These are phyloP conservation scores for Astyanax mexicanus DNA, from an alignment of 2,797 vertebrate species.

Conservation along the genomic window DNA sequence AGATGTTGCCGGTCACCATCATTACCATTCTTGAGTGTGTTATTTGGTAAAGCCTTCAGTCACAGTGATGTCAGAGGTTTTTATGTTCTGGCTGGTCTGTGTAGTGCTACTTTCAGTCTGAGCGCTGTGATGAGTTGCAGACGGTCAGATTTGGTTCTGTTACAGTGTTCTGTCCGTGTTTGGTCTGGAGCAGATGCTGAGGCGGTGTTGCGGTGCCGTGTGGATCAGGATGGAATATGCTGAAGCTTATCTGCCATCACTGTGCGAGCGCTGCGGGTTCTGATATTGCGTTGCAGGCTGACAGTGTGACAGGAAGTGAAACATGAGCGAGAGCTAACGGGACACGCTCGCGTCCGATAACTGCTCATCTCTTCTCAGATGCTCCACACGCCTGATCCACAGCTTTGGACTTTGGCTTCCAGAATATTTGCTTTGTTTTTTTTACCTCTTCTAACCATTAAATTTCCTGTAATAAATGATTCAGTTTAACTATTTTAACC, in stretches of 20 bases:
- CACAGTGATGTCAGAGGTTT: background rate
- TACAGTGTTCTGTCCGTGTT: no score
- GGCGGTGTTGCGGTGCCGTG: background rate
- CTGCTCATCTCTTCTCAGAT: background rate
- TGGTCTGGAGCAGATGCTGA: background rate
- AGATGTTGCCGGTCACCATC: no score
- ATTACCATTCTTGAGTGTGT: no score
- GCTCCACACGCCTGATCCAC: no score
- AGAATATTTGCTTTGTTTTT: background rate
- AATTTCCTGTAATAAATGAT: no score
- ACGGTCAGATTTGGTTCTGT: background rate
- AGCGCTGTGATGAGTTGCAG: no score
- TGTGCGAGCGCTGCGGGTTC: constrained; percentile 1
- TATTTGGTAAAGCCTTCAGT: no score
- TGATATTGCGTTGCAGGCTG: constrained; percentile 1
- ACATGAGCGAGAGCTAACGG: background rate
- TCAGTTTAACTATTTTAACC: no score
- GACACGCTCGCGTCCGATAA: background rate
- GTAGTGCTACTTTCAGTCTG: no score
- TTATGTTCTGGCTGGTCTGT: background rate
- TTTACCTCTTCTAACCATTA: no score
- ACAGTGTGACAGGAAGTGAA: background rate
- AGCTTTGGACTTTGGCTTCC: no score
- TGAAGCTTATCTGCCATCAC: background rate
- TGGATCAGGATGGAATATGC: background rate